phyloP scores from a whole-genome alignment of 92 coral and sea anemone genomes.

The Heteractis magnifica region DNA sequence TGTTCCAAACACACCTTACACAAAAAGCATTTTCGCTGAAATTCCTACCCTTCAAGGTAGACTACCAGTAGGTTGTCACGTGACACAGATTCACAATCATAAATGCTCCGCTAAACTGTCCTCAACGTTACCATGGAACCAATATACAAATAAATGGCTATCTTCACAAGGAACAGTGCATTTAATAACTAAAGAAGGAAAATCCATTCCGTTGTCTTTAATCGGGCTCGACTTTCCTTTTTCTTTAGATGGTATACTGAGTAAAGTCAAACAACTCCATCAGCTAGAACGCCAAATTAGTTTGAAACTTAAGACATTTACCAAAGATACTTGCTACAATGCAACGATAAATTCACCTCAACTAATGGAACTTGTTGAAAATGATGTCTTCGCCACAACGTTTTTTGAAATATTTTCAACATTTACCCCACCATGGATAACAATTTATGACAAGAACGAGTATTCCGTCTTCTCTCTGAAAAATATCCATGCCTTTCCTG shows the following conservation, averaged over 20 bases:
- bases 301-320: neutral
- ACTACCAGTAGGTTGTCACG: conserved; percentile 26
- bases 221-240: conserved; percentile 17
- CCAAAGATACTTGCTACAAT: neutral
- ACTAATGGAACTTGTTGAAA: conserved; percentile 7
- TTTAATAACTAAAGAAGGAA: conserved; percentile 1
- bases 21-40: neutral
- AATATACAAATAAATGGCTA: neutral
- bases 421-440: conserved; percentile 10
- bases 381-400: conserved; percentile 12
- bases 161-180: conserved; percentile 19
- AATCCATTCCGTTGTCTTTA: conserved; percentile 23
- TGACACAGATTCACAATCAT: neutral
- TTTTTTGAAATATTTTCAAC: neutral
- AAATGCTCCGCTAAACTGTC: conserved; percentile 10
- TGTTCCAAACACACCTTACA: neutral
- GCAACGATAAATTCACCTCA: neutral
- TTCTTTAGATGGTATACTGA: neutral
- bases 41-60: conserved; percentile 16
- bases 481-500: neutral
- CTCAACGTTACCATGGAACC: conserved; percentile 31
- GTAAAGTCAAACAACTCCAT: neutral
- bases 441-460: neutral
- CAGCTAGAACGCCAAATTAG: neutral
- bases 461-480: neutral